A percentile compares a stretch with the other conserved stretches of the same genome.
phyloP scores from a whole-genome alignment of 2,888 invertebrate genomes.

The Sminthurides aquaticus region DNA sequence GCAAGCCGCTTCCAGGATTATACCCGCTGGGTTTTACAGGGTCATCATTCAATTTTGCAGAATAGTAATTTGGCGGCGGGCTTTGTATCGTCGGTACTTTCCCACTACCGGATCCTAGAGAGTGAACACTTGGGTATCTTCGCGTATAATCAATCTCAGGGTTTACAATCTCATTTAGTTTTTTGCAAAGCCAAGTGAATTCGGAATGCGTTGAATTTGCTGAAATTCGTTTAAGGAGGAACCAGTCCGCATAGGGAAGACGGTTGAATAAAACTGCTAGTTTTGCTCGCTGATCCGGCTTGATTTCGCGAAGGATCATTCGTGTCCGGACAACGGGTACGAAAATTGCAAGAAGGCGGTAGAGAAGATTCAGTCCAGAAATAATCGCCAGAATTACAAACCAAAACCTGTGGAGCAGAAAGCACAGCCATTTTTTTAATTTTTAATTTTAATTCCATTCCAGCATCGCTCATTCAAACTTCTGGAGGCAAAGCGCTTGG shows the following conservation, averaged over 20 bases:
- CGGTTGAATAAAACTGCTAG: slow-evolving; percentile 18
- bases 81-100: background rate
- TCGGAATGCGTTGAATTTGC: slow-evolving; percentile 21
- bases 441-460: background rate
- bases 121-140: background rate
- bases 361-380: slow-evolving; percentile 40
- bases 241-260: slow-evolving; percentile 39
- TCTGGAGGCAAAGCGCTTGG: too few relatives aligned
- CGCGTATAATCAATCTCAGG: background rate
- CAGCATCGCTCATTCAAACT: too few relatives aligned
- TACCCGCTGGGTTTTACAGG: background rate
- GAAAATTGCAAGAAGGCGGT: slow-evolving; percentile 37
- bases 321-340: slow-evolving; percentile 31
- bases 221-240: slow-evolving; percentile 36
- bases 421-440: too few relatives aligned
- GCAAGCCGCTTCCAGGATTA: background rate
- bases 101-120: background rate
- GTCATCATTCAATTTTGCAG: background rate
- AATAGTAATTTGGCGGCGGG: background rate
- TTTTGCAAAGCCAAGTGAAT: background rate
- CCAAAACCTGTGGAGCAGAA: slow-evolving; percentile 44
- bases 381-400: slow-evolving; percentile 43
- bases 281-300: slow-evolving; percentile 6
- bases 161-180: background rate
- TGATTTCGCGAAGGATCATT: slow-evolving; percentile 24